Evolutionary conservation across 2,113 vertebrate genomes (phyloP), one percentile per base, ranked within the genome.

Genomic region (Cyphomyrus plagiostoma): DNA sequence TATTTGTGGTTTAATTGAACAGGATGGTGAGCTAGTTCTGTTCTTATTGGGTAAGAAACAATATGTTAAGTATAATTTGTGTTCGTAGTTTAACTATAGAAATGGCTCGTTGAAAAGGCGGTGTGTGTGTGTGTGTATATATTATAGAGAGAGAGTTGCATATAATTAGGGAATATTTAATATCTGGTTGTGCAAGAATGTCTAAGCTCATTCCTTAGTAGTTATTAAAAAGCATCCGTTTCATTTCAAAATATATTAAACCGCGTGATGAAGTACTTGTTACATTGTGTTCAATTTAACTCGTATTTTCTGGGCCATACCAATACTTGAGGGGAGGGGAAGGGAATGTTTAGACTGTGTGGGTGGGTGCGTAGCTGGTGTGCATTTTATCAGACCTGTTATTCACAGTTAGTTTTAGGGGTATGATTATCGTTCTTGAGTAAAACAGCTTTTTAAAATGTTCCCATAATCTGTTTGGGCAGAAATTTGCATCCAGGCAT

Each of bases 161-260:
- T 9, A 26, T 66, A 66, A 26, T 66, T 66, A 30, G 62, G n/a
- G 62, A 13, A 70, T 70, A 70, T 30, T 70, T 30, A 26, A 30
- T 70, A 70, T 70, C 4, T 30, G 9, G 9, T 10, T 26, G 10
- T 30, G 3, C 62, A 30, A 30, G 3, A 70, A 30, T 70, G n/a
- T 70, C 10, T 70, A 26, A 70, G 10, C 26, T 70, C 62, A 70
- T 70, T 70, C 62, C 26, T 13, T 11, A 30, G 23, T 26, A 66
- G 62, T 70, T 70, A 13, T 70, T 70, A 4, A 70, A 30, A 70
- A 66, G n/a, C 23, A 70, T 1, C n/a, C 10, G 3, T 70, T 30
- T 70, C 62, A 70, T 70, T 70, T 70, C n/a, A 70, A 70, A 70
- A 70, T 70, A 70, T 70, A 30, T 70, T 70, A 70, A 66, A 70